A percentile compares a stretch with the other conserved stretches of the same genome.
These are phyloP conservation scores for Amyelois transitella DNA, from an alignment of 1,140 invertebrate genomes.

Conservation along the genomic window DNA sequence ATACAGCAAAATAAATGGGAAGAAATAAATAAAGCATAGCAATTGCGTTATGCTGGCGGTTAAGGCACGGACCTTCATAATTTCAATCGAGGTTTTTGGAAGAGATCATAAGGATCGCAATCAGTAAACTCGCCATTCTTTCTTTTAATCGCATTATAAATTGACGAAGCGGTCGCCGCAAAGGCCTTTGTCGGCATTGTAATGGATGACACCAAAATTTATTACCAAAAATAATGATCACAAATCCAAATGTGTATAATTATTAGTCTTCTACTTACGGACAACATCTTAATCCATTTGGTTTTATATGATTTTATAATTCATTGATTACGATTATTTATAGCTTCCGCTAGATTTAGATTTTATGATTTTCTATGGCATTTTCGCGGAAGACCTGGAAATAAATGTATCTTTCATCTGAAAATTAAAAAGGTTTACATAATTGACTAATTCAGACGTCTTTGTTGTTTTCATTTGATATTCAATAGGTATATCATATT, in stretches of 20 bases:
- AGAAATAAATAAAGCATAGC: slow-evolving; percentile 39
- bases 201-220: slow-evolving; percentile 43
- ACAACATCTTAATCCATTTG: slow-evolving; percentile 13
- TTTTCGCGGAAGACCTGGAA: too few relatives aligned
- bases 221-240: slow-evolving; percentile 41
- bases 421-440: too few relatives aligned
- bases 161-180: slow-evolving; percentile 46
- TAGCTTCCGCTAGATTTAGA: slow-evolving; percentile 5
- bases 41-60: slow-evolving; percentile 20
- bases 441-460: too few relatives aligned
- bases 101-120: slow-evolving; percentile 46
- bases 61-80: slow-evolving; percentile 38
- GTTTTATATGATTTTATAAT: slow-evolving; percentile 26
- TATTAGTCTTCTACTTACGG: slow-evolving; percentile 30
- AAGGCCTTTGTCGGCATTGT: slow-evolving; percentile 49
- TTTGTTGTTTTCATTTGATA: too few relatives aligned
- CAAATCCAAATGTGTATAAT: slow-evolving; percentile 37
- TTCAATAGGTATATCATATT: too few relatives aligned
- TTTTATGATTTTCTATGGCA: too few relatives aligned
- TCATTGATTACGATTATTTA: slow-evolving; percentile 12
- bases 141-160: slow-evolving; percentile 68
- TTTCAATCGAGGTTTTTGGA: slow-evolving; percentile 43
- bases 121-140: slow-evolving; percentile 57
- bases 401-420: too few relatives aligned
- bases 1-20: slow-evolving; percentile 42